phyloP scores from a whole-genome alignment of 2,888 invertebrate genomes.

The Epinotia nisella region DNA sequence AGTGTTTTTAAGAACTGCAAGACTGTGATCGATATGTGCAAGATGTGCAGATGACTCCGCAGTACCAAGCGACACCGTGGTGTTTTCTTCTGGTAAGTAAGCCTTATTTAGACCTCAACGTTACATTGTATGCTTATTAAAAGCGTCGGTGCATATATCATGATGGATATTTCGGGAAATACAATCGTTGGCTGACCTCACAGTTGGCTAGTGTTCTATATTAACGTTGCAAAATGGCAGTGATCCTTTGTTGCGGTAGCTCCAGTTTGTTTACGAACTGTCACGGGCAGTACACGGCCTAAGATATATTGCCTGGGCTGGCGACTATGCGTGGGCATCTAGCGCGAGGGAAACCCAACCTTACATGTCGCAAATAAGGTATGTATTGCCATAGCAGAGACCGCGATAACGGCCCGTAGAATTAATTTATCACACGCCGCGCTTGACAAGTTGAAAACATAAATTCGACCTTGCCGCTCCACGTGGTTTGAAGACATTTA shows the following conservation, averaged over 20 bases:
- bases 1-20: slow-evolving; percentile 83
- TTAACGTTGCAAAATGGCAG: slow-evolving; percentile 59
- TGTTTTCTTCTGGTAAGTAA: slow-evolving; percentile 75
- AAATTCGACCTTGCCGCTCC: slow-evolving; percentile 85
- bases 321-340: slow-evolving; percentile 81
- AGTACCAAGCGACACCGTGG: slow-evolving; percentile 64
- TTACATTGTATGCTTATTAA: slow-evolving; percentile 47
- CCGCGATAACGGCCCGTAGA: slow-evolving; percentile 82
- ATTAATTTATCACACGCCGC: slow-evolving; percentile 85
- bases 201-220: slow-evolving; percentile 50
- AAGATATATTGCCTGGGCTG: slow-evolving; percentile 85
- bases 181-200: slow-evolving; percentile 46
- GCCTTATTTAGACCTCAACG: slow-evolving; percentile 43
- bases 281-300: slow-evolving; percentile 85
- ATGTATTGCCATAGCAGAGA: slow-evolving; percentile 49
- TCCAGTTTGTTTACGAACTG: slow-evolving; percentile 86
- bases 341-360: slow-evolving; percentile 60
- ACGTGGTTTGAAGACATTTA: slow-evolving; percentile 78
- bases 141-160: slow-evolving; percentile 48
- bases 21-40: slow-evolving; percentile 84
- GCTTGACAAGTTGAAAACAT: slow-evolving; percentile 86
- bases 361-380: slow-evolving; percentile 53
- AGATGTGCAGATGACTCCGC: slow-evolving; percentile 83
- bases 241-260: slow-evolving; percentile 81
- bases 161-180: slow-evolving; percentile 51